A percentile compares a stretch with the other conserved stretches of the same genome.
Conservation (phyloP, 2,797 vertebrate genomes). For the Vireo griseus region DNA sequence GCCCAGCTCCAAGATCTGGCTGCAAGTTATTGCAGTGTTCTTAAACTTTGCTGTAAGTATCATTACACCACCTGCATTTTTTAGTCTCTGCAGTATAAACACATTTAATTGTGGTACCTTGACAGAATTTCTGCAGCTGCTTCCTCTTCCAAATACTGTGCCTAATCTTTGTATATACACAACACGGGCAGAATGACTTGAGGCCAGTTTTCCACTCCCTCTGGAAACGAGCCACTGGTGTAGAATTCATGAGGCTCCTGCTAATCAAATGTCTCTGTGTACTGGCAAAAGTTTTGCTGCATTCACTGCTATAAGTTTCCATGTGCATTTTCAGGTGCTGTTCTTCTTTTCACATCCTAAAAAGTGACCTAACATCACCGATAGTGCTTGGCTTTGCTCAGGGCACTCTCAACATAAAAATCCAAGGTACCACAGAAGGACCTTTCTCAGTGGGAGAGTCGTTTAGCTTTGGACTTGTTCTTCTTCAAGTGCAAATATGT, state of each 20-base stretch:
- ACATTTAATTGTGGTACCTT: background rate
- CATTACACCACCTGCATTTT: background rate
- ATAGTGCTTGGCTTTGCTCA: background rate
- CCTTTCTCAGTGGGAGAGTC: background rate
- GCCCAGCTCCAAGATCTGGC: background rate
- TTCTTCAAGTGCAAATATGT: constrained; percentile 2
- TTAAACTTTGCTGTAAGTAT: background rate
- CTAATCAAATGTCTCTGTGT: background rate
- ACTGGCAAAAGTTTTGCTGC: background rate
- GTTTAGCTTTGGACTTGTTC: constrained; percentile 5
- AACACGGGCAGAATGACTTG: background rate
- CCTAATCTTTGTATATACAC: background rate
- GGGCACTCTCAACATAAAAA: background rate
- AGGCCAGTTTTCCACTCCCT: background rate
- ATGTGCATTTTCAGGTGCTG: background rate
- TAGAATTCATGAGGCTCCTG: background rate
- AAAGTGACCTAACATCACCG: background rate
- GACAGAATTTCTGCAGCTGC: constrained; percentile 3
- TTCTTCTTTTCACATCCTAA: background rate
- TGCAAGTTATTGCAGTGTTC: background rate
- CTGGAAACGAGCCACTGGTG: background rate
- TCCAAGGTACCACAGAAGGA: background rate
- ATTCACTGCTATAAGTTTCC: background rate
- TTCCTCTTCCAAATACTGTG: background rate
- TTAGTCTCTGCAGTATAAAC: background rate